Evolutionary conservation across 2,113 vertebrate species (phyloP).

Genomic region (Leptobrachium leishanense): DNA sequence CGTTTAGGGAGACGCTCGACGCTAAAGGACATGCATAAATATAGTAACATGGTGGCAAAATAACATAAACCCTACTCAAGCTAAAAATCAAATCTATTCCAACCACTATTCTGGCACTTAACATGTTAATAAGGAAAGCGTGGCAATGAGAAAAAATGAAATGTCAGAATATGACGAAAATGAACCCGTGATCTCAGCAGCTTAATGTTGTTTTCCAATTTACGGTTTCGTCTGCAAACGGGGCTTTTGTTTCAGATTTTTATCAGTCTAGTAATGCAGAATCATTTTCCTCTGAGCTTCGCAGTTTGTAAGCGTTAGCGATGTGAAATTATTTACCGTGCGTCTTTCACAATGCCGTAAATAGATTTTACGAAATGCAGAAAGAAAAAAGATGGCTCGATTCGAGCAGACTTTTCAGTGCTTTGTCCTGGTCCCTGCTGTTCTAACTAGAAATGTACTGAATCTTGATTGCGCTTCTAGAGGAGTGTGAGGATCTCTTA

Average conservation of each 20-base stretch:
- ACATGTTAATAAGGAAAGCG: no score
- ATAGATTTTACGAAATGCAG: background rate
- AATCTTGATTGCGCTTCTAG: conserved; percentile 30
- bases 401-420: conserved; percentile 1
- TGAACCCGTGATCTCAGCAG: conserved; percentile 31
- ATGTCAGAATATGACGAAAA: conserved; percentile 2
- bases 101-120: background rate
- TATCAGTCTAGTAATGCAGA: background rate
- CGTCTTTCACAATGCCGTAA: conserved; percentile 4
- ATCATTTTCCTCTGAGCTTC: background rate
- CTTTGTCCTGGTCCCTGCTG: conserved; percentile 12
- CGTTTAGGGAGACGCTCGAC: no score
- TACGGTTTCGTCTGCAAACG: background rate
- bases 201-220: conserved; percentile 36
- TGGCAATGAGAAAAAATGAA: background rate
- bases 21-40: no score
- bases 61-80: no score
- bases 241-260: background rate
- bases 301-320: background rate
- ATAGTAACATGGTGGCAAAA: no score
- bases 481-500: conserved; percentile 22
- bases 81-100: background rate
- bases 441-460: conserved; percentile 22
- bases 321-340: background rate
- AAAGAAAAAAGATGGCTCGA: background rate